Percentiles rank a stretch among this genome's conserved stretches.
phyloP scores from a whole-genome alignment of 1,140 invertebrate species.

The Odontomachus brunneus region DNA sequence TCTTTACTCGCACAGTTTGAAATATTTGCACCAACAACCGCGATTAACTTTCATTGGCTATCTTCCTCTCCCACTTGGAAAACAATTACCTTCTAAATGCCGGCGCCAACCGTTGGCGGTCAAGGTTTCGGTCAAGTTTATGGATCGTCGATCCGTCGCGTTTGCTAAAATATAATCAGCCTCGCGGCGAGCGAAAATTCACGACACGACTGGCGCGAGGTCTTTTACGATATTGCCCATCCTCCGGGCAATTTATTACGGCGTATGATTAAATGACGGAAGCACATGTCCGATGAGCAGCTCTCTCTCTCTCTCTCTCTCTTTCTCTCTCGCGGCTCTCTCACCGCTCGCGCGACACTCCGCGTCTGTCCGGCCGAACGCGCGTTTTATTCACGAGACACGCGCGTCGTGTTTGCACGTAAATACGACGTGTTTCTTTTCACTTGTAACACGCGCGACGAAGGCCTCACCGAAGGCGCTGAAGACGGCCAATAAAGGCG shows the following conservation, averaged over 20 bases:
- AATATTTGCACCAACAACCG: no score
- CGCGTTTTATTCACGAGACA: slow-evolving; percentile 1
- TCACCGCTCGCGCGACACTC: no score
- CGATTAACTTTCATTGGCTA: no score
- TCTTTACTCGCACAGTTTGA: no score
- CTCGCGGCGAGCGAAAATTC: neutral
- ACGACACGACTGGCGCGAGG: neutral
- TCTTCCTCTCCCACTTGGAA: no score
- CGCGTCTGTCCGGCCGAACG: neutral
- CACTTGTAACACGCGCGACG: no score
- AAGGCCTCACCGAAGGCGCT: no score
- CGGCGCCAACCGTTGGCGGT: neutral
- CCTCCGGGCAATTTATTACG: slow-evolving; percentile 14
- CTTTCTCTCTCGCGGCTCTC: no score
- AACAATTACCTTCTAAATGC: slow-evolving; percentile 21
- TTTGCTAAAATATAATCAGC: slow-evolving; percentile 17
- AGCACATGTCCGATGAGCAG: neutral
- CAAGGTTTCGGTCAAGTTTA: neutral
- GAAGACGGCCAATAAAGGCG: neutral
- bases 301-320: no score
- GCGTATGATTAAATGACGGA: slow-evolving; percentile 32
- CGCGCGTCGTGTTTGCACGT: neutral
- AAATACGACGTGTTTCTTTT: neutral
- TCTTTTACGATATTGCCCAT: slow-evolving; percentile 9
- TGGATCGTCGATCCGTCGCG: neutral